These are phyloP conservation scores for Xenopus laevis DNA, from an alignment of 2,113 vertebrate species.

Conservation along the genomic window DNA sequence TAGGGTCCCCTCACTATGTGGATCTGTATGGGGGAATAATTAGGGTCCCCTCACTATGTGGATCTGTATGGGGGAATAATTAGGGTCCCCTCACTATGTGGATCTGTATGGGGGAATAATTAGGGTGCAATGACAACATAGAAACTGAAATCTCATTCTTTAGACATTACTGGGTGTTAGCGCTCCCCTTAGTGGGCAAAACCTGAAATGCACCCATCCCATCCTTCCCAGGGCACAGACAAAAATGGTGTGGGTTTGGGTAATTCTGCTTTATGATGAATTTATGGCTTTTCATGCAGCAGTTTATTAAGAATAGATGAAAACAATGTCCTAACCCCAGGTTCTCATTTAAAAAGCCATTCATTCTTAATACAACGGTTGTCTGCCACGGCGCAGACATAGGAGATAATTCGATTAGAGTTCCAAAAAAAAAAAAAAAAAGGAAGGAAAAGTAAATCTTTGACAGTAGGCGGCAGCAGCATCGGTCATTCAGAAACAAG, in stretches of 20 bases:
- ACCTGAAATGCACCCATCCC: background rate
- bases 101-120: too few relatives aligned
- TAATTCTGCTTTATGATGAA: background rate
- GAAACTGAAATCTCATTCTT: too few relatives aligned
- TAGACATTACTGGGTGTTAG: background rate
- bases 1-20: too few relatives aligned
- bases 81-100: too few relatives aligned
- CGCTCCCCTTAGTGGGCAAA: slow-evolving; percentile 8
- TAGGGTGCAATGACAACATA: too few relatives aligned
- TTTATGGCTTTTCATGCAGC: slow-evolving; percentile 5
- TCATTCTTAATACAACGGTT: background rate
- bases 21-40: too few relatives aligned
- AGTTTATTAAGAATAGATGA: slow-evolving; percentile 17
- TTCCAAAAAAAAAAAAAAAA: too few relatives aligned
- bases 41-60: too few relatives aligned
- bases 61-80: too few relatives aligned
- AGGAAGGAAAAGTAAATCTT: too few relatives aligned
- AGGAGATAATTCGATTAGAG: background rate
- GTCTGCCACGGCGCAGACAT: background rate
- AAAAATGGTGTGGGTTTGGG: background rate
- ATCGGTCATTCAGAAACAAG: too few relatives aligned
- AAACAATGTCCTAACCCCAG: background rate
- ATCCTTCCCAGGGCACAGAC: background rate
- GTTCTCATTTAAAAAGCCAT: background rate
- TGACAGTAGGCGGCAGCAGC: too few relatives aligned